Evolutionary conservation across 2,888 invertebrate genomes (phyloP), one percentile per base, ranked within the genome.

Genomic region (Nomada lathburiana): DNA sequence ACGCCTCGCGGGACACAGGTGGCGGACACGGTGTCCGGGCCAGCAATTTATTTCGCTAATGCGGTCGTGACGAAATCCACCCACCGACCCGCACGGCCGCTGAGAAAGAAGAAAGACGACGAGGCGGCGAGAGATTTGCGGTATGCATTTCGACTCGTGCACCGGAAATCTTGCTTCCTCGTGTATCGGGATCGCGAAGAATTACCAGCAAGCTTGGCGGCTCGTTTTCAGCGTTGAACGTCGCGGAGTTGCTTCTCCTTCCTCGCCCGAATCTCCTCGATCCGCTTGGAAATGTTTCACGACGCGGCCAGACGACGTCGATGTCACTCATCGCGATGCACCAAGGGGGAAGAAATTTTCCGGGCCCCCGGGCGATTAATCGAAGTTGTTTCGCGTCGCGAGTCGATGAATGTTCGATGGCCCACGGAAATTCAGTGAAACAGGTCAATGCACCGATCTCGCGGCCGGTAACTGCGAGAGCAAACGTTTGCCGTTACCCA

Each of bases 401-500:
- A 16, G 50, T 60, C 53, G 44, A 76, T 62, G 52, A 20, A 80
- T 70, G 42, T 72, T 79, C 80, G 63, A 65, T 69, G 62, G 18
- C 62, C 62, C 18, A 13, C 11, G 55, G 59, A 65, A 67, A 74
- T 64, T 23, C 57, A 16, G 63, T 29, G 86, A 78, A 84, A 82
- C 84, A 76, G 79, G 83, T 82, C 83, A 79, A 77, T 71, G 82
- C 83, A 86, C 84, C 75, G 74, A 80, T 81, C 75, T 72, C 72
- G 85, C 79, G 77, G 71, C 74, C 62, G 74, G 83, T 76, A 76
- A 85, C 82, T 75, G 83, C 78, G 73, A 92, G 88, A 89, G 92
- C 91, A 93, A 93, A 94, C 93, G 93, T 93, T 94, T 94, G 92
- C 93, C 90, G 91, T 93, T 92, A 92, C 92, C 82, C 93, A 94